These are phyloP conservation scores for Epinephelus moara DNA, from an alignment of 2,113 vertebrate genomes.

Conservation along the genomic window DNA sequence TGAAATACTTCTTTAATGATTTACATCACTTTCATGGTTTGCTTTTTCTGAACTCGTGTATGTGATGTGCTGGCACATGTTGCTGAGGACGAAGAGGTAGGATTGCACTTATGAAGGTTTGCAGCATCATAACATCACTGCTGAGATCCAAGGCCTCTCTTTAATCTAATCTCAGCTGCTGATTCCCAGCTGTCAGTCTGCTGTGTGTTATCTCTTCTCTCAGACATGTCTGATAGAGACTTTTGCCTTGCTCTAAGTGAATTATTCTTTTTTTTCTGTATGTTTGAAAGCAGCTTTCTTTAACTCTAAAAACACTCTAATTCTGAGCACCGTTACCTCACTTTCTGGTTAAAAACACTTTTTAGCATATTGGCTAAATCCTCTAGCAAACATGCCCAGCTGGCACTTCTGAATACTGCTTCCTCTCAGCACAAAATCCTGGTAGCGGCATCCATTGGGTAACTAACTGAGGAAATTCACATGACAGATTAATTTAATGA, in stretches of 20 bases:
- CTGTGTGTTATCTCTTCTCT: constrained; percentile 36
- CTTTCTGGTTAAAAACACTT: constrained; percentile 13
- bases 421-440: constrained; percentile 48
- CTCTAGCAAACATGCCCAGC: constrained; percentile 39
- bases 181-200: constrained; percentile 53
- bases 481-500: constrained; percentile 68
- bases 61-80: background rate
- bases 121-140: constrained; percentile 41
- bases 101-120: constrained; percentile 39
- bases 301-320: constrained; percentile 17
- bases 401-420: constrained; percentile 52
- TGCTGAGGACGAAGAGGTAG: constrained; percentile 11
- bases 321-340: constrained; percentile 18
- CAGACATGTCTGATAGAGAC: constrained; percentile 27
- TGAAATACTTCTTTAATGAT: background rate
- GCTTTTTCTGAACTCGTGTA: background rate
- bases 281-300: constrained; percentile 31
- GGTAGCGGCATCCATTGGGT: constrained; percentile 33
- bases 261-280: background rate
- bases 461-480: constrained; percentile 58
- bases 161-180: constrained; percentile 61
- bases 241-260: constrained; percentile 13
- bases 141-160: constrained; percentile 38
- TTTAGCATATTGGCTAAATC: constrained; percentile 45
- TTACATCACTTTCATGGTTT: background rate